phyloP scores from a whole-genome alignment of 2,888 invertebrate species.

The Habrosyne pyritoides region DNA sequence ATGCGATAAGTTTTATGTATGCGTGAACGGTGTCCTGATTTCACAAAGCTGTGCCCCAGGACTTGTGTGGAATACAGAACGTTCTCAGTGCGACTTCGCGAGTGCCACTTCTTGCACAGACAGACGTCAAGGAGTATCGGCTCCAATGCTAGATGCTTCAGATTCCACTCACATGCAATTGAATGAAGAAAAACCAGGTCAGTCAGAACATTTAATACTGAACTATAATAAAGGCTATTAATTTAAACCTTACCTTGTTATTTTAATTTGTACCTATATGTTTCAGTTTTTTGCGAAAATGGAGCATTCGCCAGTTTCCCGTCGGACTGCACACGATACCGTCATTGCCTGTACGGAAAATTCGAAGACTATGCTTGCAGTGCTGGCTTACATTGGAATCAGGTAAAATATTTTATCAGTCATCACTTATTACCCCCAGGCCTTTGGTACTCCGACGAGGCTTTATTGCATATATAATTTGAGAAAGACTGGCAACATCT shows the following conservation, averaged over 20 bases:
- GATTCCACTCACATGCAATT: conserved; percentile 45
- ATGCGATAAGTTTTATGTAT: conserved; percentile 90
- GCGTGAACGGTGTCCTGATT: conserved; percentile 88
- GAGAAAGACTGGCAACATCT: not conserved
- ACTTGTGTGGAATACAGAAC: conserved; percentile 87
- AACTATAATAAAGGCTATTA: conserved; percentile 21
- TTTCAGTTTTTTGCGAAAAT: conserved; percentile 80
- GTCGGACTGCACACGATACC: conserved; percentile 88
- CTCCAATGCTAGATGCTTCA: conserved; percentile 47
- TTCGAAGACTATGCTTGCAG: conserved; percentile 88
- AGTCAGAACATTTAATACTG: conserved; percentile 12
- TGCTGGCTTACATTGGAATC: conserved; percentile 89
- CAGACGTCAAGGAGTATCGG: conserved; percentile 53
- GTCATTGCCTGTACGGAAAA: conserved; percentile 91
- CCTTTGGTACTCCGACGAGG: no score
- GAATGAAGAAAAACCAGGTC: conserved; percentile 45
- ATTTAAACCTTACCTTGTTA: conserved; percentile 12
- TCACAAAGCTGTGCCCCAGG: conserved; percentile 90
- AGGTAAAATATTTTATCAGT: conserved; percentile 60
- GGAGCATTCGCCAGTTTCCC: conserved; percentile 86
- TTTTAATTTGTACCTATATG: not conserved
- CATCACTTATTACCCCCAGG: not conserved
- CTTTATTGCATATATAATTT: not conserved
- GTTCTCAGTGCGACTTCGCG: conserved; percentile 90
- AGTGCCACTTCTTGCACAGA: conserved; percentile 85